phyloP scores from a whole-genome alignment of 1,140 invertebrate genomes.

The Plutomurus gul region DNA sequence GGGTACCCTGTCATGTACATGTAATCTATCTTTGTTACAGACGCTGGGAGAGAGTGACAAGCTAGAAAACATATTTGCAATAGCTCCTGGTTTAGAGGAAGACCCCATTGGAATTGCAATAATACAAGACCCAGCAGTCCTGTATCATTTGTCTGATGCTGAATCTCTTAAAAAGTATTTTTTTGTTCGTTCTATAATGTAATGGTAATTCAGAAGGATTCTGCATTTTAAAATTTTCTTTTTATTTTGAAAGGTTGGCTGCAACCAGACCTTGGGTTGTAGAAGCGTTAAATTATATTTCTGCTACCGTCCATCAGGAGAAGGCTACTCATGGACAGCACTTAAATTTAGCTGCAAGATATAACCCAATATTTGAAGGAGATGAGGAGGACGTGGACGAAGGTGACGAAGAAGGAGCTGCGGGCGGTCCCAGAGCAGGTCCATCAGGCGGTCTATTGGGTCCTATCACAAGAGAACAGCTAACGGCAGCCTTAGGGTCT shows the following conservation, averaged over 20 bases:
- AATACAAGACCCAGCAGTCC: slow-evolving; percentile 38
- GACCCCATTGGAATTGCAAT: slow-evolving; percentile 45
- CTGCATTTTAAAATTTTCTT: background rate
- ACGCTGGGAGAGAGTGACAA: slow-evolving; percentile 39
- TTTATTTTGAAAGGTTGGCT: slow-evolving; percentile 39
- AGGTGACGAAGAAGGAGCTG: slow-evolving; percentile 22
- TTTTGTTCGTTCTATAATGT: no score
- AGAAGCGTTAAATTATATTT: slow-evolving; percentile 48
- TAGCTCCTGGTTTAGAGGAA: slow-evolving; percentile 33
- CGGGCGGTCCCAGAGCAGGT: background rate
- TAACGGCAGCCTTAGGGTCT: slow-evolving; percentile 36
- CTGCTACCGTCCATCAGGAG: slow-evolving; percentile 41
- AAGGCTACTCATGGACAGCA: background rate
- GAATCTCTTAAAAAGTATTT: slow-evolving; percentile 39
- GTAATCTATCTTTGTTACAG: background rate
- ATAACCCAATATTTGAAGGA: slow-evolving; percentile 38
- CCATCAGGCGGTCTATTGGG: background rate
- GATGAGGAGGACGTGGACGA: slow-evolving; percentile 50
- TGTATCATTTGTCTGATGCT: slow-evolving; percentile 35
- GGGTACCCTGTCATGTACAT: no score
- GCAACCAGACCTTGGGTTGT: slow-evolving; percentile 44
- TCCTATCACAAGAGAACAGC: slow-evolving; percentile 48
- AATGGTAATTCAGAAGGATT: background rate
- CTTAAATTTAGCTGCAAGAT: background rate
- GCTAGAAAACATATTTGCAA: slow-evolving; percentile 38